Conservation (phyloP, 2,888 invertebrate species). For the Nemurella pictetii region DNA sequence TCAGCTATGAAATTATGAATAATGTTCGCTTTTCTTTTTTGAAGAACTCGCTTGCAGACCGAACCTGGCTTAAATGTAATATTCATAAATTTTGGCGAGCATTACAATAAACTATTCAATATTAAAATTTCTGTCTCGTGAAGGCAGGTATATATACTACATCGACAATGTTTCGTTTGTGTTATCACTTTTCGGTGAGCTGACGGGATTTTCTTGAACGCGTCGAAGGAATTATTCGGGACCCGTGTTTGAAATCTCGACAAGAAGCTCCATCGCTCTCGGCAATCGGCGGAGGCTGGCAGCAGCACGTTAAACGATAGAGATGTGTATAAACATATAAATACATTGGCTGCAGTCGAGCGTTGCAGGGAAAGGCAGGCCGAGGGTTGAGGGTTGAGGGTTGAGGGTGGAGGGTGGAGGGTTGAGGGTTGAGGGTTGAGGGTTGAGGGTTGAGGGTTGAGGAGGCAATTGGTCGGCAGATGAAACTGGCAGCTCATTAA, state of each 20-base stretch:
- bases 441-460: too few relatives aligned
- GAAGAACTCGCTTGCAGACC: not conserved
- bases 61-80: not conserved
- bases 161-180: not conserved
- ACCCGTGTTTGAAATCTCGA: not conserved
- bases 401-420: too few relatives aligned
- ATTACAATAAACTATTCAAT: not conserved
- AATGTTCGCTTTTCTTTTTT: not conserved
- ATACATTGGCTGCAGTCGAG: not conserved
- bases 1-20: not conserved
- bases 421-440: too few relatives aligned
- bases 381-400: too few relatives aligned
- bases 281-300: not conserved
- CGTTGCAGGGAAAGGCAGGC: not conserved
- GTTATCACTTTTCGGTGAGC: not conserved
- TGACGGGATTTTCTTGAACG: not conserved
- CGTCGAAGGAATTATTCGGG: not conserved
- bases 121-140: not conserved
- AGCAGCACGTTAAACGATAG: not conserved
- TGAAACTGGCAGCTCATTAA: conserved; percentile 42
- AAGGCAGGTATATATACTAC: not conserved
- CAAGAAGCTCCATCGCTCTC: not conserved
- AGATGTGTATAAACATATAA: conserved; percentile 15
- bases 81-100: not conserved
- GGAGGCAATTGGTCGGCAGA: conserved; percentile 34